Percentiles rank a stretch among this genome's conserved stretches.
phyloP scores from a whole-genome alignment of 23 tunicate species.

The Aplidium turbinatum region DNA sequence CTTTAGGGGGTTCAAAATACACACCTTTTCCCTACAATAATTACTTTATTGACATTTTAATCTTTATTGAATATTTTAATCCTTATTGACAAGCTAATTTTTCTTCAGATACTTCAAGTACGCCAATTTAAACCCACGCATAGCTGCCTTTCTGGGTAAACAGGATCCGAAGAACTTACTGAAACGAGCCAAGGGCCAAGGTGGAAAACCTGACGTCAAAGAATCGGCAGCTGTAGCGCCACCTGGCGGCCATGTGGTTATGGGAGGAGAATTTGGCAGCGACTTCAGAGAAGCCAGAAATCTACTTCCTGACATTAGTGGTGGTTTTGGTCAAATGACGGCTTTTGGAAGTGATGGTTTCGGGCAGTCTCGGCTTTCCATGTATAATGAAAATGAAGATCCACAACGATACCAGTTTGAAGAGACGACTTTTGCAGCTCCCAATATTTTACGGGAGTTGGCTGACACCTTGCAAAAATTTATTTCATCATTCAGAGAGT shows the following conservation, averaged over 20 bases:
- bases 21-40: no score
- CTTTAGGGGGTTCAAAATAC: no score
- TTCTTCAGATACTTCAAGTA: constrained; percentile 87
- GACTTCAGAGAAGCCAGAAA: constrained; percentile 66
- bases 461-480: constrained; percentile 65
- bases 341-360: constrained; percentile 53
- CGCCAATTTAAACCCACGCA: constrained; percentile 87
- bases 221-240: constrained; percentile 31
- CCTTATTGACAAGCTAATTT: not conserved
- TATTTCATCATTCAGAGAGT: constrained; percentile 48
- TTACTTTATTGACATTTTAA: no score
- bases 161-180: constrained; percentile 76
- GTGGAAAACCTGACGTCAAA: constrained; percentile 70
- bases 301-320: constrained; percentile 73
- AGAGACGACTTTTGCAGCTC: constrained; percentile 91
- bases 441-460: constrained; percentile 80
- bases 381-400: constrained; percentile 68
- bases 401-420: constrained; percentile 88
- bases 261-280: constrained; percentile 61
- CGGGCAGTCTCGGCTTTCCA: constrained; percentile 53
- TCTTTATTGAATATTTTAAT: not conserved
- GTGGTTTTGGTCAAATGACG: constrained; percentile 23
- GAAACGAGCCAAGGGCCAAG: constrained; percentile 55
- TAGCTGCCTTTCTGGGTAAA: constrained; percentile 90
- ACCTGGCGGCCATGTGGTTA: constrained; percentile 26